These are phyloP conservation scores for Bothrops jararaca DNA, from an alignment of 2,113 vertebrate species.

Conservation along the genomic window DNA sequence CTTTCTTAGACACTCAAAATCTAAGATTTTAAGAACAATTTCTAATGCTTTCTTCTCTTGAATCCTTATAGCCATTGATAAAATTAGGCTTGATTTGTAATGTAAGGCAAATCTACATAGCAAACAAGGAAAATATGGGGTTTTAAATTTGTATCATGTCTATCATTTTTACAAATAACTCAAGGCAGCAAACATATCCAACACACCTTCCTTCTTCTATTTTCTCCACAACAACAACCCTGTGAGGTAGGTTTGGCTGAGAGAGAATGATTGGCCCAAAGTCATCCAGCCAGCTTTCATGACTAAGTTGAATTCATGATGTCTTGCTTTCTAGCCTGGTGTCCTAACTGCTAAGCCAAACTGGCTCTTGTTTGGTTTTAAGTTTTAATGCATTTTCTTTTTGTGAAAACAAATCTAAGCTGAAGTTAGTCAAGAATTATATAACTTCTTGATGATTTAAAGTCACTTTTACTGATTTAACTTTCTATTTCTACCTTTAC, in stretches of 20 bases:
- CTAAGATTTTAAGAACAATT: not conserved
- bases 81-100: not conserved
- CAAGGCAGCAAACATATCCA: not conserved
- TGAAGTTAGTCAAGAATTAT: not conserved
- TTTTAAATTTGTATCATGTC: not conserved
- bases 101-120: not conserved
- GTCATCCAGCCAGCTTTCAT: not conserved
- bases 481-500: not conserved
- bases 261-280: not conserved
- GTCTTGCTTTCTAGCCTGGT: not conserved
- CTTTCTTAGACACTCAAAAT: not conserved
- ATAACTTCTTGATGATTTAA: not conserved
- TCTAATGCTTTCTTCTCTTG: not conserved
- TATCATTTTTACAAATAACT: not conserved
- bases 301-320: not conserved
- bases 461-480: not conserved
- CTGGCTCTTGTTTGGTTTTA: not conserved
- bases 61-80: not conserved
- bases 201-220: not conserved
- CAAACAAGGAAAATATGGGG: not conserved
- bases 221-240: not conserved
- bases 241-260: not conserved
- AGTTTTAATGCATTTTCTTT: not conserved
- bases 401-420: not conserved
- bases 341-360: too few species aligned